phyloP scores from a whole-genome alignment of 2,113 vertebrate genomes.

The Uropsilus gracilis region DNA sequence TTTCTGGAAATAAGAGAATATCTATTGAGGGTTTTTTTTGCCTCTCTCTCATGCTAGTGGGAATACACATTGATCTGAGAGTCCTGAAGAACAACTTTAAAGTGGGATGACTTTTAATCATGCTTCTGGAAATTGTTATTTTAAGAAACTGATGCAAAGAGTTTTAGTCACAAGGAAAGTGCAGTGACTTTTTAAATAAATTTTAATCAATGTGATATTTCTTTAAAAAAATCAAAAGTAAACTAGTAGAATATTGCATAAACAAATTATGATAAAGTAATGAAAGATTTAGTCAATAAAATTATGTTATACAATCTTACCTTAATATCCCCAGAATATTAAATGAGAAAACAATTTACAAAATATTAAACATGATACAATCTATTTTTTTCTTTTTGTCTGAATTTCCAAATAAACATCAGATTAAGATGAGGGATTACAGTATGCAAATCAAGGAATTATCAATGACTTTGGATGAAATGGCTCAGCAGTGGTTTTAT shows the following conservation, averaged over 20 bases:
- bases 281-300: neutral
- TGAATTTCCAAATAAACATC: neutral
- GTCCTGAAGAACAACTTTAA: neutral
- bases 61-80: neutral
- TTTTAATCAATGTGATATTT: neutral
- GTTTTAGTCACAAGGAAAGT: neutral
- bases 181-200: neutral
- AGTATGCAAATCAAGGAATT: neutral
- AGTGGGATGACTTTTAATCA: neutral
- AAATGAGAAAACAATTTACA: neutral
- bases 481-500: neutral
- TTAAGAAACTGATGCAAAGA: slow-evolving; percentile 5
- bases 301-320: neutral
- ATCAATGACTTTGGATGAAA: neutral
- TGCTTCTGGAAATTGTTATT: neutral
- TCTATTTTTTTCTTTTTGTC: neutral
- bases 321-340: neutral
- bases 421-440: neutral
- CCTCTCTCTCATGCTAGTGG: neutral
- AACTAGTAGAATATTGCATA: neutral
- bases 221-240: neutral
- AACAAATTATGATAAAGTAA: neutral
- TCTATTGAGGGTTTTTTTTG: neutral
- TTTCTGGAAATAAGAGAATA: slow-evolving; percentile 27
- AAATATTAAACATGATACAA: neutral